Conservation (phyloP, 1,140 invertebrate genomes). For the Stegodyphus mimosarum region DNA sequence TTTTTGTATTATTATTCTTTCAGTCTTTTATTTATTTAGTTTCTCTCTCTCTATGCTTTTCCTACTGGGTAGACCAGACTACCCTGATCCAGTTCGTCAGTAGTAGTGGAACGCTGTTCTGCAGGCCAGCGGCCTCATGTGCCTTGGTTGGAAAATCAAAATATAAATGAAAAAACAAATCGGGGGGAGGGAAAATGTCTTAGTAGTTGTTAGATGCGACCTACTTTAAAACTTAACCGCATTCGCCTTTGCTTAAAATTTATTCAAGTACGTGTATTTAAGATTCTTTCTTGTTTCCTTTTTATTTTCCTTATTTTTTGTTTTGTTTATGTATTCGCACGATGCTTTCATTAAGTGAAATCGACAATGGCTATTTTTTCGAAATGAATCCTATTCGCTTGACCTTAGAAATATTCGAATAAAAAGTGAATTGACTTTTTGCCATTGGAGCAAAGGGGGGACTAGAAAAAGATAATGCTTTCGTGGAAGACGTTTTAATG, state of each 20-base stretch:
- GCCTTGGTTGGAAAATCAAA: constrained; percentile 13
- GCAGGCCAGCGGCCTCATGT: neutral
- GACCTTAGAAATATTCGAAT: constrained; percentile 10
- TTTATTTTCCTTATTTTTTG: neutral
- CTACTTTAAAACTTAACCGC: constrained; percentile 43
- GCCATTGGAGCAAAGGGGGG: too few relatives aligned
- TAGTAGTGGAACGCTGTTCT: constrained; percentile 29
- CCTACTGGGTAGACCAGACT: constrained; percentile 1
- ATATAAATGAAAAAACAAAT: constrained; percentile 33
- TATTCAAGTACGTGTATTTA: constrained; percentile 30
- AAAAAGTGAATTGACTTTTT: neutral
- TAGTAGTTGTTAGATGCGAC: constrained; percentile 6
- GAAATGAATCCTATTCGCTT: neutral
- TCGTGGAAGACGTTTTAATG: too few relatives aligned
- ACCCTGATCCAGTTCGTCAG: constrained; percentile 43
- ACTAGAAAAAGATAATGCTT: too few relatives aligned
- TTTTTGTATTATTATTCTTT: neutral
- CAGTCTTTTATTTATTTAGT: neutral
- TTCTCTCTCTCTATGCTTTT: too few relatives aligned
- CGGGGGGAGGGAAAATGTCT: constrained; percentile 5
- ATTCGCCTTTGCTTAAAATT: constrained; percentile 25
- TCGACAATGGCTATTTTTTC: constrained; percentile 6
- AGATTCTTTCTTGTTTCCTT: neutral
- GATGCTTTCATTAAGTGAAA: constrained; percentile 31
- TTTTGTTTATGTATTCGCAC: neutral